Evolutionary conservation across 2,888 invertebrate species (phyloP), one percentile per base, ranked within the genome.

Genomic region (Drosophila dives): DNA sequence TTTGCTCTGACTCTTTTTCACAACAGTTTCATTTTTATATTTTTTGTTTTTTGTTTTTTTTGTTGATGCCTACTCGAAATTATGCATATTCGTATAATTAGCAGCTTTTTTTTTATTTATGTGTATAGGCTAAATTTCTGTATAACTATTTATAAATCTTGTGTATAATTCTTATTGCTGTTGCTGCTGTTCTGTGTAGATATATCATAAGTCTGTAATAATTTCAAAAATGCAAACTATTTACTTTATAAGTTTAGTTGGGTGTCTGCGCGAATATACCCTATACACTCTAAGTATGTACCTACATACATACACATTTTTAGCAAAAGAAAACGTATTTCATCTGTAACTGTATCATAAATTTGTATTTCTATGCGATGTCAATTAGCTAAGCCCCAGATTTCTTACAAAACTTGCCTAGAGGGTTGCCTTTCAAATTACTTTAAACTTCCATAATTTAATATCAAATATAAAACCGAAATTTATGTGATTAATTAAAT

Each of bases 181-280:
- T 48, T 59, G 20, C 10, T 60, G 36, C 34, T 36, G 38, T 54
- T 59, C 32, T 60, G 66, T 74, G 62, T 80, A 73, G 66, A 71
- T 80, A 64, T 77, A 49, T 64, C 49, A 72, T 81, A 76, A 77
- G 77, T 58, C 45, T 77, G 59, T 81, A 70, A 73, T 75, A 70
- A 78, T 70, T 72, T 81, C 63, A 76, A 78, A 81, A 81, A 81
- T 71, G 73, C 79, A 73, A 75, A 71, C 71, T 72, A 71, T 73
- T 73, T 55, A 59, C 58, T 66, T 77, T 69, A 63, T 73, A 75
- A 75, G 61, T 68, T 61, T 64, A 51, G 34, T 64, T 67, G 67
- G 55, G 54, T 63, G 62, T 60, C 56, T 65, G 64, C 70, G 50
- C 45, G 58, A 40, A 55, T 59, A 65, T 59, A 26, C 55, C 45